Base-by-base conservation (phyloP, 2,797 vertebrate species). In the Arvicola amphibius region DNA sequence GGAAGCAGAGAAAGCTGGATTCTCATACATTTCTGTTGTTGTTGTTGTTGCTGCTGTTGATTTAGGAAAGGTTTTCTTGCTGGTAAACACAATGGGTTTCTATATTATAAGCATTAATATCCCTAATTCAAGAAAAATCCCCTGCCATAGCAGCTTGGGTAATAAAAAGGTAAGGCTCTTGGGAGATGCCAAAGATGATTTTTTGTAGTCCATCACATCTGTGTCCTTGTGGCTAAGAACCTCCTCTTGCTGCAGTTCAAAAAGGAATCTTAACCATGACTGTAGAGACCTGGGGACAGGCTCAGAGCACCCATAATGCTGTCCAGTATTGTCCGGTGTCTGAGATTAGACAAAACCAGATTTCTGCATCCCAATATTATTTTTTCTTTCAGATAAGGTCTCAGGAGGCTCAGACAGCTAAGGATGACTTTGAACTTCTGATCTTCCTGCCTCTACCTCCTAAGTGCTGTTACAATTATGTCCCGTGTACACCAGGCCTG, bases 231-330 rank as follows among this genome's bases (percentile, higher is more conserved):
- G n/a, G 13, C 16, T 63, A 73, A 88, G 34, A 12, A 6, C 13
- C 23, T 11, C 7, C 46, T 74, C 37, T 37, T 37, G 23, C 8
- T 25, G 37, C 37, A 74, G 10, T 74, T 43, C 21, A 13, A 83
- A 53, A 94, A 87, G n/a, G 27, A 80, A 88, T 16, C 19, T 83
- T 85, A 43, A 40, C 61, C 25, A 51, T 48, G 29, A 81, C 79
- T 76, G 91, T 77, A 63, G 32, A 83, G 67, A 83, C 34, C 69
- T 81, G 65, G 34, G 87, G 73, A 71, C 40, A 92, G 76, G 29
- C 77, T 88, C 71, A 71, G 74, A 94, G 71, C 87, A 37, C 91
- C 92, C 92, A 93, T 40, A 43, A 85, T 79, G 92, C 67, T 80
- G 76, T 73, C 43, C 71, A 84, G 61, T 32, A 59, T 88, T 71